Evolutionary conservation across 2,113 vertebrate genomes (phyloP), one percentile per base, ranked within the genome.

Genomic region (Pachypanchax playfairii): DNA sequence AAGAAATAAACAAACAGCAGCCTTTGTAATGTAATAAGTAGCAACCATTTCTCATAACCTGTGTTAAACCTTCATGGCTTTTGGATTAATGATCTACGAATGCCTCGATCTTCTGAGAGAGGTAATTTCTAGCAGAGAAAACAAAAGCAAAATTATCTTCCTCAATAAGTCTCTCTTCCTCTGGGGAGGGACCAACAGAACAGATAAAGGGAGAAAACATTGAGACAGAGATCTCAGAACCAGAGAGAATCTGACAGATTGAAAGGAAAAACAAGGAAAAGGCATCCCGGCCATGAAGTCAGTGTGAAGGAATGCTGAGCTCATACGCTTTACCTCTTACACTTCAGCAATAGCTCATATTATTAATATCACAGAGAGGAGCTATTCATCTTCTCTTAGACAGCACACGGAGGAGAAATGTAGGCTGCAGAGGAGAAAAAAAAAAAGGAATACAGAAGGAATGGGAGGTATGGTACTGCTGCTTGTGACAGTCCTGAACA

Each of bases 291-390:
- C 73, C 80, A 83, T 87, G 87, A 84, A 88, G 85, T 92, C 89
- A 88, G 77, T 62, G 78, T 83, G 82, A 77, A 89, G 82, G 87
- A 90, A 90, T 89, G 91, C 89, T 89, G 89, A 91, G 80, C 80
- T 88, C 86, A 88, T 86, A 87, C 75, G 85, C 82, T 76, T 87
- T 86, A 67, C 73, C 81, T 79, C 80, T 81, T 76, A 69, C 71
- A 90, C 87, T 86, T 83, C 76, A 87, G 77, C 81, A 86, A 80
- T 75, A 76, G 80, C 75, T 84, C 83, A 84, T 83, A 83, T 91
- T 88, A 91, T 90, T 90, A 90, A 92, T 88, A 87, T 85, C 79
- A 84, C 49, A 76, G 81, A 69, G 76, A 70, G 75, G 69, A 69
- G 86, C 84, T 80, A 88, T 89, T 88, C 69, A 85, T 89, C 87